Evolutionary conservation across 2,113 vertebrate genomes (phyloP).

Genomic region (Ochotona princeps): DNA sequence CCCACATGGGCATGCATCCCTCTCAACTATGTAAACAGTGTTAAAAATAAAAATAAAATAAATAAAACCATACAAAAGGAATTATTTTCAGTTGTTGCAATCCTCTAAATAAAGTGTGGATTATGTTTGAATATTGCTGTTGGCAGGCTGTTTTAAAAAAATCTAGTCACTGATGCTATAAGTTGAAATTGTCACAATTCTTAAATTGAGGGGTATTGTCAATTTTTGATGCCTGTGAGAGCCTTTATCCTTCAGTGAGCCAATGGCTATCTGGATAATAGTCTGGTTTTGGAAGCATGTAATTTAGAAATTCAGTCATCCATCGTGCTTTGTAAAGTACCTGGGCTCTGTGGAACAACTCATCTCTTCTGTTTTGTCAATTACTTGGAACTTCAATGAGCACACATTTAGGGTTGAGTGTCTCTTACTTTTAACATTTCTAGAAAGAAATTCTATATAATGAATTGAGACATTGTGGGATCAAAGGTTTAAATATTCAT

Average conservation of each 20-base stretch:
- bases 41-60: no score
- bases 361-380: not conserved
- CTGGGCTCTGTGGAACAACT: not conserved
- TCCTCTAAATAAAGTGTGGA: not conserved
- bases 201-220: not conserved
- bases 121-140: not conserved
- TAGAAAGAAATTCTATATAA: not conserved
- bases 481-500: constrained; percentile 29
- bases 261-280: not conserved
- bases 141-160: not conserved
- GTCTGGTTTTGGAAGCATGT: not conserved
- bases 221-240: not conserved
- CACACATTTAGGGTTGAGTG: not conserved
- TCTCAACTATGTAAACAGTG: no score
- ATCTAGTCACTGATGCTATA: not conserved
- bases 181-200: not conserved
- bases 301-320: not conserved
- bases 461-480: not conserved
- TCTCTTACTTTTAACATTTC: not conserved
- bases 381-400: constrained; percentile 27
- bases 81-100: no score
- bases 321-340: not conserved
- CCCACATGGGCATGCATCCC: no score
- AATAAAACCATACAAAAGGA: no score
- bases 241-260: not conserved